These are phyloP conservation scores for Perithous albicinctus DNA, from an alignment of 2,888 invertebrate genomes.

Conservation along the genomic window DNA sequence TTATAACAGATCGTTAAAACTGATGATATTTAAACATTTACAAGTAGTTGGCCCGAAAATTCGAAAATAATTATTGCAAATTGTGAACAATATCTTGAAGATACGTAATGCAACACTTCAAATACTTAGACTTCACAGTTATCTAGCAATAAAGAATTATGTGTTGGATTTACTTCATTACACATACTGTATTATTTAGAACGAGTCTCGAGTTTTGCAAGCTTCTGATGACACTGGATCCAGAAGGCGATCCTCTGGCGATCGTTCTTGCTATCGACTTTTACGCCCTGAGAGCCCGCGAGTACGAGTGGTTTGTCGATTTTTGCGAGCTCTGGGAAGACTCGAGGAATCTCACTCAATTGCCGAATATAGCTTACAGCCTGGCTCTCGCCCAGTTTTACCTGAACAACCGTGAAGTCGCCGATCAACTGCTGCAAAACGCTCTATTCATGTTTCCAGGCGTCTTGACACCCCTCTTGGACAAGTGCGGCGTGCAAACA, in stretches of 20 bases:
- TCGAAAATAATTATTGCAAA: conserved; percentile 1
- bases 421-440: conserved; percentile 90
- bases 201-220: conserved; percentile 96
- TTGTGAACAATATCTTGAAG: background rate
- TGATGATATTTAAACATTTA: too few species aligned
- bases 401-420: conserved; percentile 84
- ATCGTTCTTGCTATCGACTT: conserved; percentile 92
- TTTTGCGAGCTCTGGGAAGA: conserved; percentile 87
- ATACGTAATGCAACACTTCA: background rate
- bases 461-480: conserved; percentile 89
- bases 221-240: conserved; percentile 91
- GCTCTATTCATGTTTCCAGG: conserved; percentile 94
- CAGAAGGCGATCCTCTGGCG: conserved; percentile 91
- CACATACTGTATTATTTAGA: conserved; percentile 83
- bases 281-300: conserved; percentile 91
- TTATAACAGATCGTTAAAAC: too few species aligned
- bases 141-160: conserved; percentile 4
- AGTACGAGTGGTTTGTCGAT: conserved; percentile 90
- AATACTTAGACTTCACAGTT: background rate
- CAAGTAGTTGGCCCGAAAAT: background rate
- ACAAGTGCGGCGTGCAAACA: conserved; percentile 91
- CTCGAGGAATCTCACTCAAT: conserved; percentile 89
- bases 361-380: conserved; percentile 96
- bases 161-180: background rate
- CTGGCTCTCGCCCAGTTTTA: conserved; percentile 91